Evolutionary conservation across 2,888 invertebrate genomes (phyloP).

Genomic region (Apeira syringaria): DNA sequence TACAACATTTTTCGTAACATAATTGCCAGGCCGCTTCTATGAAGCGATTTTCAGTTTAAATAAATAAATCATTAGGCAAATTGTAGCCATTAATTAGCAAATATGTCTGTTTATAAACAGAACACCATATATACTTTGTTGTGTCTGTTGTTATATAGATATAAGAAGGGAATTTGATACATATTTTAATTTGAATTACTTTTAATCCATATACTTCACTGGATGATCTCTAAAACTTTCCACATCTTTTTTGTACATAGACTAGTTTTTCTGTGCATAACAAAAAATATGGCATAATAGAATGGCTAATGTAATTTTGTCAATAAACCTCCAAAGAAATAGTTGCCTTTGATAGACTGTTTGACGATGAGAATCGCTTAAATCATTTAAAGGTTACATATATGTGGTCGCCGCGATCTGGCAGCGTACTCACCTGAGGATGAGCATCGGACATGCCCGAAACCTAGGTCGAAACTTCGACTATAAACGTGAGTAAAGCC

Average conservation of each 20-base stretch:
- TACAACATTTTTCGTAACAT: constrained; percentile 52
- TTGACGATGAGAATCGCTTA: no score
- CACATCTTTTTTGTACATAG: constrained; percentile 51
- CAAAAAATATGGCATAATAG: constrained; percentile 5
- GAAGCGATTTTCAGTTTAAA: constrained; percentile 49
- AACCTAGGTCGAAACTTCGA: no score
- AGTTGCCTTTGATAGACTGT: no score
- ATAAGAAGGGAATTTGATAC: constrained; percentile 49
- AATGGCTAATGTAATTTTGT: no score
- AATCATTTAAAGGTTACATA: no score
- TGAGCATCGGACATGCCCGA: no score
- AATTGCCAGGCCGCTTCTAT: constrained; percentile 74
- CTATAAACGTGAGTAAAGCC: no score
- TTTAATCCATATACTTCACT: constrained; percentile 56
- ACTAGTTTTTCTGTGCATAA: constrained; percentile 33
- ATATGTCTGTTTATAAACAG: constrained; percentile 13
- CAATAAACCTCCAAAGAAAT: no score
- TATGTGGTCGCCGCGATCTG: no score
- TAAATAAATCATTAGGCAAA: constrained; percentile 17
- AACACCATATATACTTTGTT: constrained; percentile 13
- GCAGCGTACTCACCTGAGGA: no score
- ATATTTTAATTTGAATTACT: constrained; percentile 38
- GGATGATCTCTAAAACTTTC: constrained; percentile 66
- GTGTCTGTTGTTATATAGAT: constrained; percentile 43
- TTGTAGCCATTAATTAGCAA: constrained; percentile 22